Evolutionary conservation across 2,113 vertebrate genomes (phyloP), one percentile per base, ranked within the genome.

Genomic region (Zootoca vivipara): DNA sequence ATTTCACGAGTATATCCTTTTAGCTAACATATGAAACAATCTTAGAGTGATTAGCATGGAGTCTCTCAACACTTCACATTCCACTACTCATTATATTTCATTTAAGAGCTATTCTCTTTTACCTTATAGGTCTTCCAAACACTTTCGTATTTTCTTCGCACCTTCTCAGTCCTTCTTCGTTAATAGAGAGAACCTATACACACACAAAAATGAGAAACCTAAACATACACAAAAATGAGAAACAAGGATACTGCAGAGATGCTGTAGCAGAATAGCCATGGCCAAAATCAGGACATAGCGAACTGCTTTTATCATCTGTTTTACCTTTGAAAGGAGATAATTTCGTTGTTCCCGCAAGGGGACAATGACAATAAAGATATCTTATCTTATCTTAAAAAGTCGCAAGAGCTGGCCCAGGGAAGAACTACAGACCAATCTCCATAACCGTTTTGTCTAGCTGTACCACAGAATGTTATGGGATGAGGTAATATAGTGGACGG

Each of bases 61-160:
- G 3, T 30, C 28, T 83, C 40, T 33, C 58, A 33, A 69, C 10
- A 56, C 18, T 56, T 69, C 18, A 30, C 38, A 65, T 65, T 28
- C 35, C 13, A 67, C 6, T 65, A 87, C 70, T 89, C 88, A 84
- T 90, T 90, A 89, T 87, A 91, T 89, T 85, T 79, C 72, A 40
- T 69, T 73, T 56, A 94, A 52, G 82, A 90, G 78, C 62, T 28
- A 83, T 42, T 52, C 58, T 82, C 56, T 26, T 56, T 78, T 95
- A 99, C 99, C 99, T 99, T 90, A 99, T 99, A 1, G 99, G 99
- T 46, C 97, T 97, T 72, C 99, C 98, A 58, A 99, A 99, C 8
- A 98, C 97, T 92, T 98, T 97, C 0, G 99, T 99, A 78, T 98
- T 99, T 90, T 99, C 98, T 56, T 99, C 98, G 89, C 99, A 99